Percentiles rank a stretch among this genome's conserved stretches.
phyloP scores from a whole-genome alignment of 2,113 vertebrate genomes.

The Electrona antarctica region DNA sequence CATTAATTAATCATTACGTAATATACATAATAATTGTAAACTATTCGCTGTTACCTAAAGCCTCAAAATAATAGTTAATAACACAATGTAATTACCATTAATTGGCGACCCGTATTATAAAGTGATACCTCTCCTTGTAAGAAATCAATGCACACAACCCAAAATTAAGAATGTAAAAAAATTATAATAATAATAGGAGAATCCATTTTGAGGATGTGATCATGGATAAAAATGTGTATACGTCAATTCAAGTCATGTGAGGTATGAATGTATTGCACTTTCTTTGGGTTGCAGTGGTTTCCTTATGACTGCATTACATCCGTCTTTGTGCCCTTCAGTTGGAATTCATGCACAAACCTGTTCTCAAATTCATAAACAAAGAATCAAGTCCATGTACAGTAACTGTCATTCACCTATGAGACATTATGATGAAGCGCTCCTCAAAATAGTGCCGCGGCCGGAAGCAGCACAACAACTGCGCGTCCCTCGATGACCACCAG shows the following conservation, averaged over 20 bases:
- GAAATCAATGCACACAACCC: conserved; percentile 54
- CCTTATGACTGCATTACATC: conserved; percentile 25
- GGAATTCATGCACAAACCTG: conserved; percentile 18
- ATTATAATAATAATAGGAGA: conserved; percentile 3
- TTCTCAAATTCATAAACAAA: conserved; percentile 19
- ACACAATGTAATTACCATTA: too few relatives aligned
- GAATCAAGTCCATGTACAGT: conserved; percentile 39
- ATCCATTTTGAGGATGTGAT: conserved; percentile 37
- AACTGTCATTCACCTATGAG: conserved; percentile 42
- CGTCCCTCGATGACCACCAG: conserved; percentile 26
- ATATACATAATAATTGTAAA: too few relatives aligned
- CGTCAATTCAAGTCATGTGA: conserved; percentile 69
- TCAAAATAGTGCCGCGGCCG: background rate
- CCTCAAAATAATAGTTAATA: too few relatives aligned
- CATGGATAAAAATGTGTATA: conserved; percentile 41
- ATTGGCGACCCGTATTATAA: too few relatives aligned
- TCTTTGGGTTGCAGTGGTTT: conserved; percentile 76
- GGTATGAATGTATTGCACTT: conserved; percentile 85
- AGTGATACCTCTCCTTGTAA: conserved; percentile 48
- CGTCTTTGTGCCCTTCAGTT: conserved; percentile 27
- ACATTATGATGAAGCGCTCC: conserved; percentile 44
- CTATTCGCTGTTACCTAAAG: too few relatives aligned
- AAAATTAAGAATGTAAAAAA: conserved; percentile 41
- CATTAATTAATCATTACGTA: too few relatives aligned
- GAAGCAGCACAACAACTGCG: background rate